These are phyloP conservation scores for Seira sanloemensis DNA, from an alignment of 2,888 invertebrate genomes.

Conservation along the genomic window DNA sequence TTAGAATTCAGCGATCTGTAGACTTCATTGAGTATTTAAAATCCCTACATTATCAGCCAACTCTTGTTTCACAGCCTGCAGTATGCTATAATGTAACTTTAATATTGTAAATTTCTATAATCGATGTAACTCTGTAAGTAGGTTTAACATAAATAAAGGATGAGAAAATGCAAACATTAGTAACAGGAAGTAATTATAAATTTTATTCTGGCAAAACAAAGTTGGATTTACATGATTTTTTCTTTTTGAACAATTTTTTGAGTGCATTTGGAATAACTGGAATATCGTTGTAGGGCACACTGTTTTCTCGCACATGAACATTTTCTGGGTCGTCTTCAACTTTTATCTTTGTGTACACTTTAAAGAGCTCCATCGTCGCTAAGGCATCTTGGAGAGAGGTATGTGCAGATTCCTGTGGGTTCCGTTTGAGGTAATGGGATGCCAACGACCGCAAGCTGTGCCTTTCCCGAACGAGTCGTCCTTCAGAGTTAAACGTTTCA, in stretches of 20 bases:
- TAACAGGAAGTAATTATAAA: not conserved
- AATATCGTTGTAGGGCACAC: constrained; percentile 9
- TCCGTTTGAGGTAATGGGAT: not conserved
- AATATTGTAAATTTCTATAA: no score
- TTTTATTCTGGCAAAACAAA: no score
- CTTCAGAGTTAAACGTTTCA: not conserved
- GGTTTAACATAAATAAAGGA: no score
- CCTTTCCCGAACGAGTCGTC: not conserved
- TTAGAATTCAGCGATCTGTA: no score
- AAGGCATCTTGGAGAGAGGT: not conserved
- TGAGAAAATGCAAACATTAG: no score
- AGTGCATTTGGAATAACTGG: constrained; percentile 9
- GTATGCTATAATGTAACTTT: no score
- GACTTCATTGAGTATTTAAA: no score
- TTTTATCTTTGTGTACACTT: constrained; percentile 15
- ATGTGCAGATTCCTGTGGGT: not conserved
- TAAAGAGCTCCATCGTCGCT: constrained; percentile 14
- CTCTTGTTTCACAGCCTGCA: no score
- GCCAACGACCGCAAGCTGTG: not conserved
- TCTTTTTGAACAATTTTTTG: no score
- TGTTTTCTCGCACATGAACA: not conserved
- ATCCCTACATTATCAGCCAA: no score
- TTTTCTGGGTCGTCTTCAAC: constrained; percentile 9
- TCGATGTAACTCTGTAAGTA: no score
- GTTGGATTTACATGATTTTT: not conserved